Evolutionary conservation across 2,888 invertebrate genomes (phyloP).

Genomic region (Tuta absoluta): DNA sequence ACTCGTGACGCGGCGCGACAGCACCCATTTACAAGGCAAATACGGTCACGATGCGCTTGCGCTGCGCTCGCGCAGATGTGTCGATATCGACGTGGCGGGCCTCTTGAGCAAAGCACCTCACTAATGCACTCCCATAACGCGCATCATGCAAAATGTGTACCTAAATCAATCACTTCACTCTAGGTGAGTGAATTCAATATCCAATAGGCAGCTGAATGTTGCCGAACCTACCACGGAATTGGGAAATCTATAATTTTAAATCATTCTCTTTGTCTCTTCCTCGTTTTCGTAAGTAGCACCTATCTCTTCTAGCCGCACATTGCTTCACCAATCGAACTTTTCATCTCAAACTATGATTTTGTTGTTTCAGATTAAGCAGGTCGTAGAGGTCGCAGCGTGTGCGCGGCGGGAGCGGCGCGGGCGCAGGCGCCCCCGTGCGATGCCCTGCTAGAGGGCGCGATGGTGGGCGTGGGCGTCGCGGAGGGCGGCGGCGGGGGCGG

Average conservation of each 20-base stretch:
- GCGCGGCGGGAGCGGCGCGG: constrained; percentile 38
- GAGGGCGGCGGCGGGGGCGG: constrained; percentile 68
- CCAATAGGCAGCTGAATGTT: too few relatives aligned
- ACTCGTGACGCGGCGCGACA: constrained; percentile 69
- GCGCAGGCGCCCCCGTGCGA: constrained; percentile 37
- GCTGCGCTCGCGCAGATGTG: constrained; percentile 34
- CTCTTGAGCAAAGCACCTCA: constrained; percentile 47
- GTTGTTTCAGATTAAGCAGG: constrained; percentile 61
- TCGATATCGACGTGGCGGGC: constrained; percentile 52
- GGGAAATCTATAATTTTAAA: too few relatives aligned
- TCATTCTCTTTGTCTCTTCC: not conserved
- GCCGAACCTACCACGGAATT: not conserved
- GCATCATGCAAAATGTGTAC: not conserved
- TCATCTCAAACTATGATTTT: not conserved
- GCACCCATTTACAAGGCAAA: constrained; percentile 72
- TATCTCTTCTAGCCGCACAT: not conserved
- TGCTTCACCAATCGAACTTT: not conserved
- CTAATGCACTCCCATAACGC: constrained; percentile 32
- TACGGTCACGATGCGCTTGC: constrained; percentile 64
- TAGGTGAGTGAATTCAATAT: not conserved
- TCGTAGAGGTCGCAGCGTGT: constrained; percentile 43
- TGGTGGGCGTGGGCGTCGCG: constrained; percentile 77
- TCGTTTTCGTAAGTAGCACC: not conserved
- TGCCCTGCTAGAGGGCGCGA: constrained; percentile 67
- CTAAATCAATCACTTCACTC: not conserved